These are phyloP conservation scores for Rhinophrynus dorsalis DNA, from an alignment of 2,797 vertebrate species.

Conservation along the genomic window DNA sequence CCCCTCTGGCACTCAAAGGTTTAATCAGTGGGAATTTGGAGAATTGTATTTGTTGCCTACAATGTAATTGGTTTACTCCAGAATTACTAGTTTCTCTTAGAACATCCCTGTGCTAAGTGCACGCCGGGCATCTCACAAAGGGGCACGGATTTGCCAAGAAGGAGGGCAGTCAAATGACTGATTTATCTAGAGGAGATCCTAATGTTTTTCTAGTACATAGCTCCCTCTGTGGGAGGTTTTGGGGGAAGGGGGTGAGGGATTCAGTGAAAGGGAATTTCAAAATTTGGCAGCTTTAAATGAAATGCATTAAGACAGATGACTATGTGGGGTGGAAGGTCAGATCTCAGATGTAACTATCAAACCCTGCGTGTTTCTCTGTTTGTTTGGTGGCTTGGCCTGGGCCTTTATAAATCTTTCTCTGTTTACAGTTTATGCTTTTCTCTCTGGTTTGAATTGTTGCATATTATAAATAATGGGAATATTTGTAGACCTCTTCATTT, in stretches of 20 bases:
- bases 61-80: too few relatives aligned
- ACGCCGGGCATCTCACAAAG: too few relatives aligned
- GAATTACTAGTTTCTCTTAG: too few relatives aligned
- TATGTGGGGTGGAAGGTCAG: constrained; percentile 10
- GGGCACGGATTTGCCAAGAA: too few relatives aligned
- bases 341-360: constrained; percentile 21
- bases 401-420: constrained; percentile 20
- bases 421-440: constrained; percentile 37
- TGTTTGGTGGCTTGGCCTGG: constrained; percentile 46
- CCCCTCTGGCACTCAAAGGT: too few relatives aligned
- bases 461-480: constrained; percentile 42
- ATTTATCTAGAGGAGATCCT: too few relatives aligned
- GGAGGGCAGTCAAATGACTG: too few relatives aligned
- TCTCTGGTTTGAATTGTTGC: constrained; percentile 24
- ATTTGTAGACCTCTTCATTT: constrained; percentile 10
- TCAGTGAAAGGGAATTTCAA: constrained; percentile 26
- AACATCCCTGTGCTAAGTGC: too few relatives aligned
- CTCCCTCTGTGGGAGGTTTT: constrained; percentile 6
- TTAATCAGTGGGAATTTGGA: too few relatives aligned
- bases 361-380: constrained; percentile 11
- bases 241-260: constrained; percentile 3
- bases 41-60: too few relatives aligned
- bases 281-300: constrained; percentile 24
- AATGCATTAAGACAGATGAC: constrained; percentile 39
- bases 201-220: too few relatives aligned